Percentiles rank a stretch among this genome's conserved stretches.
Evolutionary conservation across 2,113 vertebrate species (phyloP).

Genomic region (Channa argus): DNA sequence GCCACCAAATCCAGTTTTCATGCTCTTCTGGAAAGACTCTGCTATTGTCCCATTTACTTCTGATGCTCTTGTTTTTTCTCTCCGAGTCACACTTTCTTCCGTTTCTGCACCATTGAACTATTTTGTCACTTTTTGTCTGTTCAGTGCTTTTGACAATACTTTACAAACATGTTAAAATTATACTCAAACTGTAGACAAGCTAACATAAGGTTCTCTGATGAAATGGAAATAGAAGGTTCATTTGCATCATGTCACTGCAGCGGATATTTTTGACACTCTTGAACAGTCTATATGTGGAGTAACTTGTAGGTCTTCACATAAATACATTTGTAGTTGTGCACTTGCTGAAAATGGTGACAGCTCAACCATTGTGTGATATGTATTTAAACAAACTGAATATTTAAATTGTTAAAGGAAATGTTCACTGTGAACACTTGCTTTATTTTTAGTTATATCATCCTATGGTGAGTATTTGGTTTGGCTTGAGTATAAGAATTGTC

Average conservation of each 20-base stretch:
- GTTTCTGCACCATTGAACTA: conserved; percentile 38
- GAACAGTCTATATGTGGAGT: conserved; percentile 24
- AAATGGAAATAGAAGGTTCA: conserved; percentile 1
- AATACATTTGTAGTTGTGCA: conserved; percentile 53
- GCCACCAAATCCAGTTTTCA: conserved; percentile 40
- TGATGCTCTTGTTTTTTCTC: background rate
- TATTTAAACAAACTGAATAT: conserved; percentile 27
- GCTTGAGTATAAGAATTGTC: conserved; percentile 44
- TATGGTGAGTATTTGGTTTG: conserved; percentile 50
- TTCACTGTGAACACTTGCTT: conserved; percentile 57
- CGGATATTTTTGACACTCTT: conserved; percentile 16
- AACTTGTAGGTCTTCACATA: conserved; percentile 31
- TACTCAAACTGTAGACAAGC: background rate
- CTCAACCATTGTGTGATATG: conserved; percentile 53
- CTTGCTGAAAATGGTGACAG: conserved; percentile 61
- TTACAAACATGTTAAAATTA: conserved; percentile 8
- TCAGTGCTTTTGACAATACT: conserved; percentile 35
- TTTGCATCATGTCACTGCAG: background rate
- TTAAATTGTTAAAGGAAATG: conserved; percentile 21
- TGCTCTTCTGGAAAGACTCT: conserved; percentile 49
- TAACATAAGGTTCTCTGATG: conserved; percentile 14
- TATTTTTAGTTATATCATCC: conserved; percentile 48
- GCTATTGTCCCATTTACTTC: conserved; percentile 32
- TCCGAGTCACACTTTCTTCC: conserved; percentile 26
- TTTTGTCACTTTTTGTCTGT: conserved; percentile 41